These are phyloP conservation scores for Drosophila tsacasi DNA, from an alignment of 1,140 invertebrate genomes.

Conservation along the genomic window DNA sequence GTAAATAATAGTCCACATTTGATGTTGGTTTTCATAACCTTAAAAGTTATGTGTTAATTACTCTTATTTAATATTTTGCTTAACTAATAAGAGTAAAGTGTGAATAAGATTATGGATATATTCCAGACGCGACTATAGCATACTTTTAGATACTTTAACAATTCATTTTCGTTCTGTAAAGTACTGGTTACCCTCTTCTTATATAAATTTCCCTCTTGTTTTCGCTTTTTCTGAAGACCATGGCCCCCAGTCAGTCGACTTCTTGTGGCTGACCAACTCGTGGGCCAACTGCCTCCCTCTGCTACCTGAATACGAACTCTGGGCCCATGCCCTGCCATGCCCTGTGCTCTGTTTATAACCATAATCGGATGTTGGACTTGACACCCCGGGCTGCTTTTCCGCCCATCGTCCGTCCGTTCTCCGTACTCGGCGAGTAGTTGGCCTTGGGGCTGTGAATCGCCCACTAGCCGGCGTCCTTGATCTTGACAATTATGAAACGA, in stretches of 20 bases:
- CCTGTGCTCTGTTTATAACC: slow-evolving; percentile 11
- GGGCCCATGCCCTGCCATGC: not conserved
- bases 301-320: slow-evolving; percentile 1
- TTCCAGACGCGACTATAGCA: not conserved
- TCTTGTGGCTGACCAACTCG: not conserved
- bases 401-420: not conserved
- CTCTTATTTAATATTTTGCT: too few species aligned
- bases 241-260: not conserved
- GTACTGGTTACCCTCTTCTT: not conserved
- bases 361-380: slow-evolving; percentile 41
- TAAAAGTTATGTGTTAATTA: too few species aligned
- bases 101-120: not conserved
- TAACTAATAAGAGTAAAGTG: too few species aligned
- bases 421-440: not conserved
- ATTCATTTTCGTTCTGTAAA: not conserved
- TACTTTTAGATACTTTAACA: not conserved
- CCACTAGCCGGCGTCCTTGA: slow-evolving; percentile 65
- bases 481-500: slow-evolving; percentile 73
- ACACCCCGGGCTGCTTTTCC: slow-evolving; percentile 34
- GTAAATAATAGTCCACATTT: too few species aligned
- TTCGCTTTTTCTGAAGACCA: not conserved
- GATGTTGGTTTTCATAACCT: too few species aligned
- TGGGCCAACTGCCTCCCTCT: too few species aligned
- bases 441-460: slow-evolving; percentile 26
- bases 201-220: not conserved